phyloP scores from a whole-genome alignment of 1,140 invertebrate genomes.

The Vanessa tameamea region DNA sequence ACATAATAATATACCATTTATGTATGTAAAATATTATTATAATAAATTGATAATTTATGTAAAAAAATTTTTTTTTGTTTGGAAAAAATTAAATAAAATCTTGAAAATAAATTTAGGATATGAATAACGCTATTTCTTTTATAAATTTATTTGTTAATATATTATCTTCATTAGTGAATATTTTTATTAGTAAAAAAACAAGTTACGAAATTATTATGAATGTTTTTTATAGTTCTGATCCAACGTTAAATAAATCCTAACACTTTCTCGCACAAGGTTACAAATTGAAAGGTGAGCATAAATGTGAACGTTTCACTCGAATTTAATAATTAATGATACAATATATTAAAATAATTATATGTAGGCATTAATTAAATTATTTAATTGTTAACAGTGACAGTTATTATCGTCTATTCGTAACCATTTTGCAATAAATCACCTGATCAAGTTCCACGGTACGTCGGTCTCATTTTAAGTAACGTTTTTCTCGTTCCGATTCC shows the following conservation, averaged over 20 bases:
- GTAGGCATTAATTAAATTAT: not conserved
- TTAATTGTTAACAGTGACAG: conserved; percentile 27
- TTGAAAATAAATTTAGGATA: too few species aligned
- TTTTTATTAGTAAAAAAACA: not conserved
- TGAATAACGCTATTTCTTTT: not conserved
- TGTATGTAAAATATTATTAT: too few species aligned
- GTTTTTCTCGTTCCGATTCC: conserved; percentile 72
- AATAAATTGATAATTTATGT: too few species aligned
- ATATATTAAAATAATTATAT: not conserved
- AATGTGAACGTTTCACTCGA: not conserved
- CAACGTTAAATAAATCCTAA: not conserved
- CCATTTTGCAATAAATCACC: conserved; percentile 65
- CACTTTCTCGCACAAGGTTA: not conserved
- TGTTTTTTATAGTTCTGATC: not conserved
- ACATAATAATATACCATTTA: too few species aligned
- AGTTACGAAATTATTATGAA: not conserved
- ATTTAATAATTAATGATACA: not conserved
- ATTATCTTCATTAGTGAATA: not conserved
- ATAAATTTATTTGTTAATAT: not conserved
- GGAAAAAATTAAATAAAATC: too few species aligned
- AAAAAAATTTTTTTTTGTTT: too few species aligned
- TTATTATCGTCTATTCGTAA: conserved; percentile 54
- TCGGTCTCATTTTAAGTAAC: conserved; percentile 63
- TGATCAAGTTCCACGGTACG: conserved; percentile 43
- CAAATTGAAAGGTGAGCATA: not conserved